phyloP scores from a whole-genome alignment of 2,797 vertebrate genomes.

The Gymnothorax reevesii region DNA sequence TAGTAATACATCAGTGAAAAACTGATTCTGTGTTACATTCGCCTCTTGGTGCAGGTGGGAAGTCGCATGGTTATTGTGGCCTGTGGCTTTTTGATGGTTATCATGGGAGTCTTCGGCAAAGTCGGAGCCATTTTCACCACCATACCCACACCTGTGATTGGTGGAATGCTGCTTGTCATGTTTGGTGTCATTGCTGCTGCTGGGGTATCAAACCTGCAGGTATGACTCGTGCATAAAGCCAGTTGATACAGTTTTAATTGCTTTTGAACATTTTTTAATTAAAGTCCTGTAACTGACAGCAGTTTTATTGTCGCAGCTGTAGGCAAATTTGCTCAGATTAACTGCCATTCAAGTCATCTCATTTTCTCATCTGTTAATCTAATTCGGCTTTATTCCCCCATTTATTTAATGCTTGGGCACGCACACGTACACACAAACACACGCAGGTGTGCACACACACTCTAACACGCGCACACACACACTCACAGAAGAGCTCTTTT shows the following conservation, averaged over 20 bases:
- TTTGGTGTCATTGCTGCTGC: constrained; percentile 89
- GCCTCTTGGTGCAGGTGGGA: constrained; percentile 78
- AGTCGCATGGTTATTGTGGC: constrained; percentile 88
- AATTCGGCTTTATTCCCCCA: neutral
- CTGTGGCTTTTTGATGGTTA: constrained; percentile 80
- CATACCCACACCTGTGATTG: constrained; percentile 88
- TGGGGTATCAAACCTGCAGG: constrained; percentile 93
- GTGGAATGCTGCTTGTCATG: constrained; percentile 96
- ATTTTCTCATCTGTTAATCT: neutral
- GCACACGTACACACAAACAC: neutral
- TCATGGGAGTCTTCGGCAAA: constrained; percentile 89
- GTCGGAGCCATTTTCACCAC: constrained; percentile 87
- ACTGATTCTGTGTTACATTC: neutral
- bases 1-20: neutral
- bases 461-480: neutral
- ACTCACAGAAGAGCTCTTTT: neutral
- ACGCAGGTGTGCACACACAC: neutral
- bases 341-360: neutral
- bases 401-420: neutral
- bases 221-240: constrained; percentile 46
- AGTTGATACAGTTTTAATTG: neutral
- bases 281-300: neutral
- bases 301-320: neutral
- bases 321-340: neutral
- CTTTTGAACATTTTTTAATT: neutral